These are phyloP conservation scores for Cebidichthys violaceus DNA, from an alignment of 2,113 vertebrate genomes.

Conservation along the genomic window DNA sequence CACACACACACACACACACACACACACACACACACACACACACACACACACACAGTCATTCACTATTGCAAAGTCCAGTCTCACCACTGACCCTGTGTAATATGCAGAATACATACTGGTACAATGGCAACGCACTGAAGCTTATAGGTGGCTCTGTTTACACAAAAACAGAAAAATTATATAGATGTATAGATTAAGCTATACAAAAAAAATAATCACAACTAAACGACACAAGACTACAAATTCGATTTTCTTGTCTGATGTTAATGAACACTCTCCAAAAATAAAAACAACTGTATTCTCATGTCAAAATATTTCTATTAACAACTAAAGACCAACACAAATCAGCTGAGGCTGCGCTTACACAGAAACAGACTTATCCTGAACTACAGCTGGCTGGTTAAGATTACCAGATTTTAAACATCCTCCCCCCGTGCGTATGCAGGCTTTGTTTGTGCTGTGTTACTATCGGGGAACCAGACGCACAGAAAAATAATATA, in stretches of 20 bases:
- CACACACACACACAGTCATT: slow-evolving; percentile 36
- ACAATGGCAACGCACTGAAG: slow-evolving; percentile 28
- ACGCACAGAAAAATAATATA: slow-evolving; percentile 36
- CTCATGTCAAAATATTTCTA: background rate
- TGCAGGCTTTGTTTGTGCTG: slow-evolving; percentile 32
- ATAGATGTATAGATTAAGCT: slow-evolving; percentile 2
- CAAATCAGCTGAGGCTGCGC: background rate
- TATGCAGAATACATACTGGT: slow-evolving; percentile 28
- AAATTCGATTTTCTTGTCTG: slow-evolving; percentile 18
- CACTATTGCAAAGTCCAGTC: slow-evolving; percentile 56
- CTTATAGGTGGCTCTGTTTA: slow-evolving; percentile 21
- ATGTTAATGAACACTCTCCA: background rate
- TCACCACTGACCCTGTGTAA: slow-evolving; percentile 39
- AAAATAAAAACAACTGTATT: background rate
- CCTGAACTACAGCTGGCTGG: slow-evolving; percentile 16
- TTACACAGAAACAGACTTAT: background rate
- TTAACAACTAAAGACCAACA: background rate
- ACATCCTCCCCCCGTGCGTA: background rate
- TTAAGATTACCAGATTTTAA: background rate
- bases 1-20: slow-evolving; percentile 39
- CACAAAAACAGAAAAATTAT: slow-evolving; percentile 30
- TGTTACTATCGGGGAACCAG: slow-evolving; percentile 14
- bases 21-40: slow-evolving; percentile 33
- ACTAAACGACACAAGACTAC: slow-evolving; percentile 9
- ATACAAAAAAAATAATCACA: background rate